Base-by-base conservation (phyloP, 2,797 vertebrate genomes). In the Lepus oiostolus region DNA sequence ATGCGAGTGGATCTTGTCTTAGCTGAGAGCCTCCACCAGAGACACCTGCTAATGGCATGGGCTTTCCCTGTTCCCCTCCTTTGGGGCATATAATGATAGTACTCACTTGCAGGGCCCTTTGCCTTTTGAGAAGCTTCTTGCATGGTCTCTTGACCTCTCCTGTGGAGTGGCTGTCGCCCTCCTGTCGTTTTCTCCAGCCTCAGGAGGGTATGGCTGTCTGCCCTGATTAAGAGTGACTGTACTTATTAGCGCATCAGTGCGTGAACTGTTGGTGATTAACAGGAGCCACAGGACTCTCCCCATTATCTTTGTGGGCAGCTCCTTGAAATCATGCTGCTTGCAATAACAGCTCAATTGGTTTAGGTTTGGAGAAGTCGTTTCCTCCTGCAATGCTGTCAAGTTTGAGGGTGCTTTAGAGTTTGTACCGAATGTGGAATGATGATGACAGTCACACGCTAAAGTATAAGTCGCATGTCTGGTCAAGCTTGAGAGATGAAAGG, bases 271-370 rank as follows among this genome's bases (percentile, higher is more conserved):
- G 82, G 92, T 86, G 85, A 76, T 92, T 94, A 95, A 85, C 95
- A 38, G 19, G 63, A 77, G 58, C 84, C 0, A 4, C 72, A 32
- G 82, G 95, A 65, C 67, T 63, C 90, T 75, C 76, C 65, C 65
- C 3, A 30, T n/a, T 72, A 87, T 35, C 54, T 28, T 89, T 74
- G 35, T 0, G 1, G 75, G 70, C 67, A 47, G 68, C 91, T 93
- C 54, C 93, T 94, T 60, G 58, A 91, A 84, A 91, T 80, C 8
- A 62, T 71, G 58, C 83, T 85, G 74, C 60, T 68, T 94, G 50
- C 24, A 62, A 42, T 96, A 50, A 74, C n/a, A 26, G 79, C 85
- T 82, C 87, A 70, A 0, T 88, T 70, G 87, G 81, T 58, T 90
- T 93, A 58, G 30, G 67, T 77, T 72, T 77, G 76, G 80, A 90